Evolutionary conservation across 1,140 invertebrate species (phyloP).

Genomic region (Meloidogyne floridensis): DNA sequence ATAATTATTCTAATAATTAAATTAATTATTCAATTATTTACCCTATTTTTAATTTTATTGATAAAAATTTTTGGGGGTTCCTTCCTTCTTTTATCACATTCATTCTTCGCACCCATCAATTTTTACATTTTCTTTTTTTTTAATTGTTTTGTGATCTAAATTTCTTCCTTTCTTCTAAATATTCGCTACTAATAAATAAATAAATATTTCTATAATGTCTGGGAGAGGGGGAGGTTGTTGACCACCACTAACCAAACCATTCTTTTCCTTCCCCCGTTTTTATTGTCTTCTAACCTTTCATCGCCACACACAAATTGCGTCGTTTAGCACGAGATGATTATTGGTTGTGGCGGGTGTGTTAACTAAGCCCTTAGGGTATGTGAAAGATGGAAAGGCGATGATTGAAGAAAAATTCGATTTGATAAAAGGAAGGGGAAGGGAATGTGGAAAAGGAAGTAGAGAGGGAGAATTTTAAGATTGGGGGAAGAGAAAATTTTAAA

Average conservation of each 20-base stretch:
- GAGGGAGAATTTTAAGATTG: too few relatives aligned
- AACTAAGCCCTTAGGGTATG: neutral
- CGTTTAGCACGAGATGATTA: slow-evolving; percentile 1
- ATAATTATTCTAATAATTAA: too few relatives aligned
- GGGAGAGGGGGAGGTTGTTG: neutral
- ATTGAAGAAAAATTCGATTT: neutral
- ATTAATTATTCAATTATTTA: too few relatives aligned
- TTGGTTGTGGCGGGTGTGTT: slow-evolving; percentile 1
- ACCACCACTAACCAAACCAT: neutral
- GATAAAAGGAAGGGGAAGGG: neutral
- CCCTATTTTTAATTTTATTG: too few relatives aligned
- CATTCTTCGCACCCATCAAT: neutral
- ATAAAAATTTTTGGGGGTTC: too few relatives aligned
- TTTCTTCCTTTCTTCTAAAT: neutral
- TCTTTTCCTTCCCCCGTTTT: neutral
- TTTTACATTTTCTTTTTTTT: neutral
- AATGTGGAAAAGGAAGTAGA: neutral
- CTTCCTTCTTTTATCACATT: too few relatives aligned
- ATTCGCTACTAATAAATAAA: neutral
- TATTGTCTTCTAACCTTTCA: neutral
- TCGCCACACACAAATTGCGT: slow-evolving; percentile 2
- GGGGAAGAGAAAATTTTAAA: too few relatives aligned
- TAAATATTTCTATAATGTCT: neutral
- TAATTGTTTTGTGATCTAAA: slow-evolving; percentile 9
- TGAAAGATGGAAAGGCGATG: slow-evolving; percentile 2